Evolutionary conservation across 2,888 invertebrate genomes (phyloP).

Genomic region (Papilio elwesi): DNA sequence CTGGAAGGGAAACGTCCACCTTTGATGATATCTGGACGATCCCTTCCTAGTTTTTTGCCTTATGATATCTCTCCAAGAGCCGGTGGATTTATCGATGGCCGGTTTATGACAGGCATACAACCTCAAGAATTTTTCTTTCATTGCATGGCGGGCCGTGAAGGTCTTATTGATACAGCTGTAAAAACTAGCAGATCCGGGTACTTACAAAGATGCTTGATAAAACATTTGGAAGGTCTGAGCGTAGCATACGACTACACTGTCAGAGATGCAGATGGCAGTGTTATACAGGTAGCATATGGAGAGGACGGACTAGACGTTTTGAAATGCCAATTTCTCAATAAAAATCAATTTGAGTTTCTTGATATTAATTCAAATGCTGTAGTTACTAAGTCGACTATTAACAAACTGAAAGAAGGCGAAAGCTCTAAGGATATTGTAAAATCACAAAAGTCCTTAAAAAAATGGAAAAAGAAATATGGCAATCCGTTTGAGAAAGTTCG

Average conservation of each 20-base stretch:
- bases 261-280: slow-evolving; percentile 95
- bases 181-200: slow-evolving; percentile 99
- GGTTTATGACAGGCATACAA: slow-evolving; percentile 99
- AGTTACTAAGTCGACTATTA: slow-evolving; percentile 82
- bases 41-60: slow-evolving; percentile 95
- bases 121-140: slow-evolving; percentile 99
- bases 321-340: slow-evolving; percentile 92
- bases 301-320: slow-evolving; percentile 97
- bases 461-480: slow-evolving; percentile 86
- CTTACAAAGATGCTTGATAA: slow-evolving; percentile 97
- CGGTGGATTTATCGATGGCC: slow-evolving; percentile 97
- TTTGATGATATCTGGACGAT: slow-evolving; percentile 95
- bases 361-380: slow-evolving; percentile 90
- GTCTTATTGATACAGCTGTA: slow-evolving; percentile 99
- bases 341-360: slow-evolving; percentile 91
- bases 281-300: slow-evolving; percentile 97
- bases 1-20: slow-evolving; percentile 99
- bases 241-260: slow-evolving; percentile 98
- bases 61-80: slow-evolving; percentile 95
- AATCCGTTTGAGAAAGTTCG: slow-evolving; percentile 71
- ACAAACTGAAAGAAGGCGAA: slow-evolving; percentile 83
- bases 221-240: slow-evolving; percentile 97
- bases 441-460: slow-evolving; percentile 83
- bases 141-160: slow-evolving; percentile 99
- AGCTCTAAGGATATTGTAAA: slow-evolving; percentile 80